A percentile compares a stretch with the other conserved stretches of the same genome.
Conservation (phyloP, 2,888 invertebrate genomes). For the Melanchra persicariae region DNA sequence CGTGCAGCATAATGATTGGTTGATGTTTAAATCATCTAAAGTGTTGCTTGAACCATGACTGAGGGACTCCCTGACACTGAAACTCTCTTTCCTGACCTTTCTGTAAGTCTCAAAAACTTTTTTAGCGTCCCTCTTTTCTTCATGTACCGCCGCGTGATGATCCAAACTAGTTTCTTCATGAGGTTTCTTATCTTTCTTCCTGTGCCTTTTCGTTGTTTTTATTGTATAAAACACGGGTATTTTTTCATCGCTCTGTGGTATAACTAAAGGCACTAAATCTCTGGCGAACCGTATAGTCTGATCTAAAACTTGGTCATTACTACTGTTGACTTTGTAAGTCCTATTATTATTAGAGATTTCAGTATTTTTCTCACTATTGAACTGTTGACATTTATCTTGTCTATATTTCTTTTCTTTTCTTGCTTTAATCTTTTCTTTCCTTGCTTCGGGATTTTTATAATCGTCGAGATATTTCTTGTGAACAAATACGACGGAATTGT, state of each 20-base stretch:
- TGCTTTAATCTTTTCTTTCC: conserved; percentile 55
- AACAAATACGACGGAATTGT: conserved; percentile 80
- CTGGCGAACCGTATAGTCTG: conserved; percentile 84
- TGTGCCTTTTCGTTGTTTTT: conserved; percentile 76
- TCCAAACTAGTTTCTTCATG: conserved; percentile 59
- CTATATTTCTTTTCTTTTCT: conserved; percentile 62
- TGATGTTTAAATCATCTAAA: conserved; percentile 81
- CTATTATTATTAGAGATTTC: conserved; percentile 58
- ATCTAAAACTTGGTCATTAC: conserved; percentile 76
- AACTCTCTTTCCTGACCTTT: conserved; percentile 73
- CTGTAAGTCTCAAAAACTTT: conserved; percentile 71
- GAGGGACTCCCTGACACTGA: conserved; percentile 73
- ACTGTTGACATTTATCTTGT: conserved; percentile 75
- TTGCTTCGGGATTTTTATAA: conserved; percentile 46
- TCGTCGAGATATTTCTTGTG: conserved; percentile 79
- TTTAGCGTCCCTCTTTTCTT: conserved; percentile 71
- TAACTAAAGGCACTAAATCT: conserved; percentile 79
- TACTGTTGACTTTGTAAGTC: conserved; percentile 54
- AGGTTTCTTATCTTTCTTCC: conserved; percentile 68
- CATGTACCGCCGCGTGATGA: conserved; percentile 60
- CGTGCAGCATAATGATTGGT: conserved; percentile 81
- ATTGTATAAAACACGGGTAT: conserved; percentile 80
- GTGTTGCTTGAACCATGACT: conserved; percentile 80
- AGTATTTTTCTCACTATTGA: conserved; percentile 62
- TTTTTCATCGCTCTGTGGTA: conserved; percentile 76